Base-by-base conservation (phyloP, 1,140 invertebrate species). In the Thereuonema tuberculata region DNA sequence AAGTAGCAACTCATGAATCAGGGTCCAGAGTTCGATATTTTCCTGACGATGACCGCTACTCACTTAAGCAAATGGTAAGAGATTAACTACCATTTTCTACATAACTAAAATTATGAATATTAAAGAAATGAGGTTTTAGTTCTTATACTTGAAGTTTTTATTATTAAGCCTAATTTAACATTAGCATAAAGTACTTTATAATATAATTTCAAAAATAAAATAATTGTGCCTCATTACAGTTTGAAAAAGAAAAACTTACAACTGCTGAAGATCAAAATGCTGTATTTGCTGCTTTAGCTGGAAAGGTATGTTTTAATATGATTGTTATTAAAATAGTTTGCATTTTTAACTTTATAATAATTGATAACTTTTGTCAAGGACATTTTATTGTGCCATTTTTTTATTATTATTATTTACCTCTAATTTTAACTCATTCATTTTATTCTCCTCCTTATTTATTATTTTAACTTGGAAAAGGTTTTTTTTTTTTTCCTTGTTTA, bases 11-110 rank as follows among this genome's bases (percentile, higher is more conserved):
- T 12, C 86, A 94, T 61, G 67, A 63, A 69, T 72, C 75, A 59
- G 84, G 85, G 1, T 76, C 90, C 68, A 78, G 90, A 65, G 76
- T 83, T 17, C 80, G 84, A 59, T 93, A 94, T 74, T 95, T 92
- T 77, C 81, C 84, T 43, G 89, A 95, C 76, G 91, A 95, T 78
- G 89, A 94, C 69, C 85, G 85, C 72, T 85, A 88, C 74, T 83
- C 86, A 47, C 79, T 96, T 15, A 80, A 87, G 71, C 78, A 89
- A 70, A 86, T 96, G 85, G 87, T 89, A 77, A 76, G 72, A 67
- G 37, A 60, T 25, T 56, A n/a, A n/a, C n/a, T n/a, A 15, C 26
- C 26, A 28, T 43, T 46, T 14, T 20, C n/a, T 46, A 46, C 14
- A 46, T 46, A 25, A 27, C 24, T 25, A n/a, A 29, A 55, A 55